Percentiles rank a stretch among this genome's conserved stretches.
These are phyloP conservation scores for Phymorhynchus buccinoides DNA, from an alignment of 1,140 invertebrate species.

Conservation along the genomic window DNA sequence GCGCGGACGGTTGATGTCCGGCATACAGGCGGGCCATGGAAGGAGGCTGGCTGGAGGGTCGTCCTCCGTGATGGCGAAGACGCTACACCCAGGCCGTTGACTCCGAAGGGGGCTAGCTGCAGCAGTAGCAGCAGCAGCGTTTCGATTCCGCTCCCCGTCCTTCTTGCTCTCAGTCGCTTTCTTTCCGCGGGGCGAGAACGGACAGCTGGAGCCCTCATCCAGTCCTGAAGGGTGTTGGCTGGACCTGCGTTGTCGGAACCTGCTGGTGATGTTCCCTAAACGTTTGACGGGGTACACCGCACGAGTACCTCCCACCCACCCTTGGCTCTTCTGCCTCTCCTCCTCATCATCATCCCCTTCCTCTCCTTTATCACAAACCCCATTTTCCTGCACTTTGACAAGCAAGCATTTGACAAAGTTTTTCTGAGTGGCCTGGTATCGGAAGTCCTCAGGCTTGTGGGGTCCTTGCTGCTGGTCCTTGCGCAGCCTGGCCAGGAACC, in stretches of 20 bases:
- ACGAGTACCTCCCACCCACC: neutral
- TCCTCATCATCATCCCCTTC: neutral
- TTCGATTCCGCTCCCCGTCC: neutral
- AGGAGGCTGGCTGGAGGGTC: neutral
- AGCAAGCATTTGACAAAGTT: neutral
- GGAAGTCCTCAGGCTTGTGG: neutral
- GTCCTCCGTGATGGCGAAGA: conserved; percentile 8
- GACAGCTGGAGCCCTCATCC: too few species aligned
- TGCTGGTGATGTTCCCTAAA: conserved; percentile 11
- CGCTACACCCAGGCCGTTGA: neutral
- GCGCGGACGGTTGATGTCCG: conserved; percentile 14
- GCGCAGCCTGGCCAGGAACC: neutral
- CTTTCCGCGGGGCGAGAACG: neutral
- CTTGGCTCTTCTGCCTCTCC: neutral
- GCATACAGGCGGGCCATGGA: neutral
- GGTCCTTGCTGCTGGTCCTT: neutral
- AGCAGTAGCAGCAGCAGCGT: too few species aligned
- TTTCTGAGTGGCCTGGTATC: neutral
- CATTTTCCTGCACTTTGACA: neutral
- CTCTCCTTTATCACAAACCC: too few species aligned
- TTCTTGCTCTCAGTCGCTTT: neutral
- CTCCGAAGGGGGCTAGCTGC: too few species aligned
- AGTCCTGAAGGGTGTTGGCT: neutral
- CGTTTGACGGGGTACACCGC: conserved; percentile 27
- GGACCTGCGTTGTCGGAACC: neutral